phyloP scores from a whole-genome alignment of 2,888 invertebrate species.

The Volucella inflata region DNA sequence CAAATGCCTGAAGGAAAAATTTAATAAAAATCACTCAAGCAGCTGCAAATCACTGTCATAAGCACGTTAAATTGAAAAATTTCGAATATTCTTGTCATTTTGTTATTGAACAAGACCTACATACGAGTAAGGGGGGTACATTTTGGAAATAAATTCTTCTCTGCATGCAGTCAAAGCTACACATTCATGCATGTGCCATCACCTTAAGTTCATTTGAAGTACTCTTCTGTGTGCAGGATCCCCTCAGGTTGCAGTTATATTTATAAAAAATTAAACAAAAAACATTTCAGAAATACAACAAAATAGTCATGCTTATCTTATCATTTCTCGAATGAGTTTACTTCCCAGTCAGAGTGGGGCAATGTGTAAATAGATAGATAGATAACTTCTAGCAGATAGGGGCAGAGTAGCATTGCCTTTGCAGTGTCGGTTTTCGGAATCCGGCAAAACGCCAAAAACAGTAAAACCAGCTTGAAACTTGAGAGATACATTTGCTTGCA shows the following conservation, averaged over 20 bases:
- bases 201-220: background rate
- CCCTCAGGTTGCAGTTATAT: conserved; percentile 51
- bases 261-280: conserved; percentile 49
- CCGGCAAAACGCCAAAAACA: conserved; percentile 61
- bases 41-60: conserved; percentile 59
- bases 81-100: background rate
- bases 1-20: conserved; percentile 12
- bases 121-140: background rate
- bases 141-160: background rate
- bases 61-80: conserved; percentile 8
- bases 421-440: conserved; percentile 33
- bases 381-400: background rate
- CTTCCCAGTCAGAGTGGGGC: conserved; percentile 25
- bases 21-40: conserved; percentile 32
- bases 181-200: too few species aligned
- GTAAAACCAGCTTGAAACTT: conserved; percentile 57
- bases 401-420: conserved; percentile 15
- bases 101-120: background rate
- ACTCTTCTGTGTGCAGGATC: conserved; percentile 1
- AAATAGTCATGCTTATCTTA: conserved; percentile 65
- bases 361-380: background rate
- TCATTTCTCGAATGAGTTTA: conserved; percentile 48
- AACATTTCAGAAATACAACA: conserved; percentile 26
- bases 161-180: background rate
- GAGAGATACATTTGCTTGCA: conserved; percentile 65